phyloP scores from a whole-genome alignment of 2,113 vertebrate genomes.

The Cnemophilus loriae region DNA sequence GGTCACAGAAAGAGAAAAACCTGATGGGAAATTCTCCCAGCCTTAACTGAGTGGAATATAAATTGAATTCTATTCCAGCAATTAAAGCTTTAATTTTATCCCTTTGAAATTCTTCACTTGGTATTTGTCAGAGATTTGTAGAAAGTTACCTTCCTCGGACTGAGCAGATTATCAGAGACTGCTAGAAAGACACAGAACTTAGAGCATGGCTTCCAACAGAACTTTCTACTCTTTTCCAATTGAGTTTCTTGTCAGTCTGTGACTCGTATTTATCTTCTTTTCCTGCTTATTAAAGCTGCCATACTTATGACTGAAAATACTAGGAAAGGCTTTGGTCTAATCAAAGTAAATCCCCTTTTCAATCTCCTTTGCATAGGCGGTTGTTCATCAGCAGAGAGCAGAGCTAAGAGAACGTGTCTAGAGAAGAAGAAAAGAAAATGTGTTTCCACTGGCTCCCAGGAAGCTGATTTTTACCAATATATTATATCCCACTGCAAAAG shows the following conservation, averaged over 20 bases:
- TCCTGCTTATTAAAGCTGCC: background rate
- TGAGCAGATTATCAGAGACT: background rate
- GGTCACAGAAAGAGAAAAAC: background rate
- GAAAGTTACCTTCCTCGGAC: background rate
- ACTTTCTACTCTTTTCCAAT: background rate
- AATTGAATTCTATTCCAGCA: background rate
- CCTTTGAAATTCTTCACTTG: background rate
- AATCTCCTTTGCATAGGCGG: background rate
- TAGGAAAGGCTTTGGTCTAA: slow-evolving; percentile 10
- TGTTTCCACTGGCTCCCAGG: background rate
- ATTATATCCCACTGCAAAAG: background rate
- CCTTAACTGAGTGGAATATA: background rate
- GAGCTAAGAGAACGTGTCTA: background rate
- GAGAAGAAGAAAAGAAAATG: background rate
- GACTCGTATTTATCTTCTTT: slow-evolving; percentile 18
- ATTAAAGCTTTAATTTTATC: background rate
- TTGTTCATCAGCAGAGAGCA: background rate
- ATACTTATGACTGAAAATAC: background rate
- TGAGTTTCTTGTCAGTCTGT: background rate
- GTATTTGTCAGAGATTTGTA: slow-evolving; percentile 16
- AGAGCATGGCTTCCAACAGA: background rate
- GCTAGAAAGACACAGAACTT: background rate
- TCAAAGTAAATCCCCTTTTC: slow-evolving; percentile 20
- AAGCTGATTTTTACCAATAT: background rate
- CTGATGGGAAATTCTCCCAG: background rate